Conservation (phyloP, 2,797 vertebrate species). For the Amazonetta brasiliensis region DNA sequence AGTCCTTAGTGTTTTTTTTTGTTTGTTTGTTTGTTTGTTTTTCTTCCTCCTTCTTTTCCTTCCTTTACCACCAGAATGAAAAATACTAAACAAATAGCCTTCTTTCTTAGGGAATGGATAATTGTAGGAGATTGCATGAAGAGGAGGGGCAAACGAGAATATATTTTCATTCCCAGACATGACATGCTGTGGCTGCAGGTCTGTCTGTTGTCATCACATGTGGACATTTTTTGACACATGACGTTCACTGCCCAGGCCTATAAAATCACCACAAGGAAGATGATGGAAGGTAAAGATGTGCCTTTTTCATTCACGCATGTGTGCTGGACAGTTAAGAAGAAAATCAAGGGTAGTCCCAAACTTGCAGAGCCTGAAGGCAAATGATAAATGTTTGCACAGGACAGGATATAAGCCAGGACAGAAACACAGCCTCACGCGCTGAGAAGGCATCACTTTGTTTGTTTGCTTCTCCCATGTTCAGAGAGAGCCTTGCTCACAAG, state of each 20-base stretch:
- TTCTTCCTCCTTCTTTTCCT: background rate
- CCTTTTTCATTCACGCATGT: rapidly evolving
- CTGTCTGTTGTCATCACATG: background rate
- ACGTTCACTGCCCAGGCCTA: background rate
- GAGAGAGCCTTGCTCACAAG: rapidly evolving
- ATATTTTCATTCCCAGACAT: background rate
- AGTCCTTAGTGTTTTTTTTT: background rate
- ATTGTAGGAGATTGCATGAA: background rate
- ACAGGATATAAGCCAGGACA: background rate
- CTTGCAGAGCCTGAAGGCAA: background rate
- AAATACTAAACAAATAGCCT: background rate
- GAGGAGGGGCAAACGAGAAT: background rate
- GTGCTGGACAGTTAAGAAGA: background rate
- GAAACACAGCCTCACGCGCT: background rate
- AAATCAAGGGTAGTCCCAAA: background rate
- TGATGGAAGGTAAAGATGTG: background rate
- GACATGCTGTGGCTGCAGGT: background rate
- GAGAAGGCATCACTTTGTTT: background rate
- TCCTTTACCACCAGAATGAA: background rate
- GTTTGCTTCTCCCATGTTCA: background rate
- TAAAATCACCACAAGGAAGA: background rate
- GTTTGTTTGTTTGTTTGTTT: too few species aligned
- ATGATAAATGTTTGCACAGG: background rate
- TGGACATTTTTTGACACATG: background rate
- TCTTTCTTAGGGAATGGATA: background rate